Percentiles rank a stretch among this genome's conserved stretches.
These are phyloP conservation scores for Punctoribates punctum DNA, from an alignment of 2,888 invertebrate genomes.

Conservation along the genomic window DNA sequence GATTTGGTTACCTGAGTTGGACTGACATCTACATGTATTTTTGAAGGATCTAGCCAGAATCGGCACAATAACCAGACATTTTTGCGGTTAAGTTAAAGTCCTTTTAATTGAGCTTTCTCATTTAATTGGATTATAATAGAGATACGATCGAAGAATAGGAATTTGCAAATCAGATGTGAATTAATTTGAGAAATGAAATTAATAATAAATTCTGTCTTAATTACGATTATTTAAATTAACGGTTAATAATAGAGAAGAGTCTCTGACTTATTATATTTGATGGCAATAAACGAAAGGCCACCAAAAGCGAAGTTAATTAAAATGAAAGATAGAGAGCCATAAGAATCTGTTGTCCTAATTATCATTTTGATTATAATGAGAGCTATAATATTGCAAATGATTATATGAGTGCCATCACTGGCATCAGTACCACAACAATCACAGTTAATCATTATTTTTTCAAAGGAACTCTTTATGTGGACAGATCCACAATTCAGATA, in stretches of 20 bases:
- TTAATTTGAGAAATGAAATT: background rate
- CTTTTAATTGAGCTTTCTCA: too few species aligned
- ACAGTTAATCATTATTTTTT: conserved; percentile 32
- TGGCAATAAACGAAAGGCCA: conserved; percentile 1
- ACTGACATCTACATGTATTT: too few species aligned
- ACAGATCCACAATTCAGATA: conserved; percentile 28
- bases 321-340: background rate
- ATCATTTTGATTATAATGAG: conserved; percentile 25
- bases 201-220: background rate
- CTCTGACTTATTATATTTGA: background rate
- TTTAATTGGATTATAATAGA: too few species aligned
- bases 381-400: background rate
- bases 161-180: background rate
- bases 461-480: conserved; percentile 12
- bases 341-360: conserved; percentile 33
- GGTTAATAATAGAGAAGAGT: background rate
- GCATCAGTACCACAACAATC: conserved; percentile 7
- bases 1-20: too few species aligned
- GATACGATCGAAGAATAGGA: background rate
- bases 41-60: too few species aligned
- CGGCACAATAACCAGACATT: too few species aligned
- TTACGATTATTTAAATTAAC: conserved; percentile 12
- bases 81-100: too few species aligned
- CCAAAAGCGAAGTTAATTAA: conserved; percentile 17
- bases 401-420: background rate